A percentile compares a stretch with the other conserved stretches of the same genome.
Conservation (phyloP, 2,888 invertebrate species). For the Nephrotoma appendiculata region DNA sequence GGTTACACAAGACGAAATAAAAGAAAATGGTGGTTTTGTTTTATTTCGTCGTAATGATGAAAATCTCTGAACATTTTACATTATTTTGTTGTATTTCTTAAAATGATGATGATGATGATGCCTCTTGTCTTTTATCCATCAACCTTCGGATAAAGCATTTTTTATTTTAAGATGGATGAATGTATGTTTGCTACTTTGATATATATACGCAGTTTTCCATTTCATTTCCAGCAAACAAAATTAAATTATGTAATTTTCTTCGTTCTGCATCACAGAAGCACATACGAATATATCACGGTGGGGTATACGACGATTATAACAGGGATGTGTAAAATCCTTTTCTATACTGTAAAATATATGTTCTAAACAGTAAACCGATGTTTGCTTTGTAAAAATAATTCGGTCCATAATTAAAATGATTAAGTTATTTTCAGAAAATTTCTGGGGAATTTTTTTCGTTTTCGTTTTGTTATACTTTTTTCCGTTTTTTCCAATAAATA, state of each 20-base stretch:
- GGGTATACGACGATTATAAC: neutral
- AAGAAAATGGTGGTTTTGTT: neutral
- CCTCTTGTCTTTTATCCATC: neutral
- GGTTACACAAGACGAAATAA: neutral
- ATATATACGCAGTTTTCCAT: neutral
- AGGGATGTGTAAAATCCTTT: neutral
- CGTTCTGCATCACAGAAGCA: neutral
- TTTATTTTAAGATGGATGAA: neutral
- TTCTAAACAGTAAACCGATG: neutral
- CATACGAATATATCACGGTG: neutral
- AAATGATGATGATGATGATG: neutral
- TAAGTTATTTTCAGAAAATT: neutral
- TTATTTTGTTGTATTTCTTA: neutral
- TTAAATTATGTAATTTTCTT: neutral
- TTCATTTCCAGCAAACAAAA: neutral
- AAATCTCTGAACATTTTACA: neutral
- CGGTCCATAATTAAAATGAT: neutral
- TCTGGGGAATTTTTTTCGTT: neutral
- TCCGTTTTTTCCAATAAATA: neutral
- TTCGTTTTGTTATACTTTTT: neutral
- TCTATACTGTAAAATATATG: neutral
- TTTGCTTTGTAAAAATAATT: neutral
- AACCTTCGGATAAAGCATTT: neutral
- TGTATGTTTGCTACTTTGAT: neutral
- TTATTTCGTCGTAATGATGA: neutral